Evolutionary conservation across 2,888 invertebrate genomes (phyloP), one percentile per base, ranked within the genome.

Genomic region (Phalera bucephala): DNA sequence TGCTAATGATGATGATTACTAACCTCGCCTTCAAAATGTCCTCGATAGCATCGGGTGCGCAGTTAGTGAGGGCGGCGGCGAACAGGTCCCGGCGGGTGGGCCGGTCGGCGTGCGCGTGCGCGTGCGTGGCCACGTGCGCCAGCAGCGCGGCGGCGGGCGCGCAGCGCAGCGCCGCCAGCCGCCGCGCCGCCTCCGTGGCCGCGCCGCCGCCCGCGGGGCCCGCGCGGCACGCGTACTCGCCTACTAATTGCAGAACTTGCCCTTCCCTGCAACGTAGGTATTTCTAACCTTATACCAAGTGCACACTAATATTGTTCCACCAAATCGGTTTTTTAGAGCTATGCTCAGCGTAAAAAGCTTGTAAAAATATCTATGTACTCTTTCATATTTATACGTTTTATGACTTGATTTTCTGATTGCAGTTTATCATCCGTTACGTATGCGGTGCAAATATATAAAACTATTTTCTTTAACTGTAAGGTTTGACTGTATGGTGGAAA

Each of bases 261-360:
- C 78, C 79, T 41, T 84, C 84, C 36, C 84, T 83, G 44, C 3
- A 22, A n/a, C n/a, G n/a, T n/a, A n/a, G n/a, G n/a, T n/a, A n/a
- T n/a, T n/a, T n/a, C n/a, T n/a, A n/a, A n/a, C n/a, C n/a, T n/a
- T n/a, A n/a, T n/a, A n/a, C n/a, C n/a, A n/a, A n/a, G n/a, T n/a
- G n/a, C n/a, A n/a, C n/a, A n/a, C n/a, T n/a, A n/a, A n/a, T n/a
- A n/a, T n/a, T n/a, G n/a, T n/a, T n/a, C n/a, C n/a, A n/a, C n/a
- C n/a, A n/a, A n/a, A n/a, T n/a, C n/a, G n/a, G n/a, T n/a, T n/a
- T n/a, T n/a, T n/a, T n/a, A n/a, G n/a, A n/a, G n/a, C n/a, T n/a
- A n/a, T n/a, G n/a, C n/a, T n/a, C n/a, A n/a, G n/a, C n/a, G n/a
- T n/a, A n/a, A n/a, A n/a, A n/a, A n/a, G n/a, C n/a, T n/a, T n/a